Conservation (phyloP, 23 tunicate genomes). For the Pegea sp. region DNA sequence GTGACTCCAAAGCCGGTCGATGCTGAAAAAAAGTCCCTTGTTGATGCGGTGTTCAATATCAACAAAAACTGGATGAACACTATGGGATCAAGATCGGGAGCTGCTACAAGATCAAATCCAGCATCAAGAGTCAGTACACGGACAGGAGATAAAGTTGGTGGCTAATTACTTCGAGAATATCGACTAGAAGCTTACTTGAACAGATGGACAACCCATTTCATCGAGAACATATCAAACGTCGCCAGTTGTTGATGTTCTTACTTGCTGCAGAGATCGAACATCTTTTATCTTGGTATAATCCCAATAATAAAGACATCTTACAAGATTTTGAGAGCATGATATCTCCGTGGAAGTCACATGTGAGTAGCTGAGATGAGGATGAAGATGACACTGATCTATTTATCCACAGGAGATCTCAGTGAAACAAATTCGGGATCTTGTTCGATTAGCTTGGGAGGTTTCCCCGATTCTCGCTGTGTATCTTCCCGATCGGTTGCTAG, state of each 20-base stretch:
- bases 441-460: constrained; percentile 48
- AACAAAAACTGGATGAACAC: background rate
- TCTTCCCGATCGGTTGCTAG: constrained; percentile 55
- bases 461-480: constrained; percentile 75
- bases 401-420: constrained; percentile 16
- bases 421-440: constrained; percentile 34
- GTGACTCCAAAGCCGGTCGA: too few species aligned
- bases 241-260: constrained; percentile 39
- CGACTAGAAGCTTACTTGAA: too few species aligned
- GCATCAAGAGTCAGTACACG: background rate
- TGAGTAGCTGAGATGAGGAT: background rate
- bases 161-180: too few species aligned
- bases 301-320: constrained; percentile 22
- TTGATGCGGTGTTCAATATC: background rate
- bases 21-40: background rate
- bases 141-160: too few species aligned
- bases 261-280: constrained; percentile 76
- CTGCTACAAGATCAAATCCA: background rate
- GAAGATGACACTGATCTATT: background rate
- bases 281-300: constrained; percentile 86
- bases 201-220: background rate
- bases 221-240: constrained; percentile 40
- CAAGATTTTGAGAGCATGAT: constrained; percentile 47
- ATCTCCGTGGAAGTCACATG: constrained; percentile 81
- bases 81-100: background rate